Evolutionary conservation across 2,888 invertebrate genomes (phyloP).

Genomic region (Epistrophella euchroma): DNA sequence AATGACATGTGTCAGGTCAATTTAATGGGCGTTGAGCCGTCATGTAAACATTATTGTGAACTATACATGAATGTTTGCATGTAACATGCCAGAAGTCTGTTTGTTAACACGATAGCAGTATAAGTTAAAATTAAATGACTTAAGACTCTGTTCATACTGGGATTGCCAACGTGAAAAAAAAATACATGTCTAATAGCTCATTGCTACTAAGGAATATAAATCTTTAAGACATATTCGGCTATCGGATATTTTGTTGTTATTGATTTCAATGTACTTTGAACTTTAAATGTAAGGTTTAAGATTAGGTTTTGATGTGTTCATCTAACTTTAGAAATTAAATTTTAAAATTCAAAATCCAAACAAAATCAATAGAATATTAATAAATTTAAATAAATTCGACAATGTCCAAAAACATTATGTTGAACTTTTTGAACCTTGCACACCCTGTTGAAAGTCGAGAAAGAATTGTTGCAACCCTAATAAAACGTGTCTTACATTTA

Average conservation of each 20-base stretch:
- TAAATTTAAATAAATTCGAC: background rate
- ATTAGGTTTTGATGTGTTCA: background rate
- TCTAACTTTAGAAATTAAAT: background rate
- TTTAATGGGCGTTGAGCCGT: constrained; percentile 30
- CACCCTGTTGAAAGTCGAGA: background rate
- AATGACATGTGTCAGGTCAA: constrained; percentile 17
- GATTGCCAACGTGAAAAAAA: background rate
- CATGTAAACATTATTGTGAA: constrained; percentile 22
- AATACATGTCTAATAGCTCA: background rate
- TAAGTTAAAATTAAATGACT: background rate
- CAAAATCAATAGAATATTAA: background rate
- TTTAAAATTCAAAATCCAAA: background rate
- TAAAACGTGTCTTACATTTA: background rate
- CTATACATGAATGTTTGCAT: constrained; percentile 5
- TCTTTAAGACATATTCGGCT: too few species aligned
- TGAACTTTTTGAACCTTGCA: background rate
- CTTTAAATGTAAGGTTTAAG: too few species aligned
- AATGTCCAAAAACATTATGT: background rate
- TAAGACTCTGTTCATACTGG: background rate
- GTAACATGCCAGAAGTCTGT: constrained; percentile 4
- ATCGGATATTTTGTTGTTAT: too few species aligned
- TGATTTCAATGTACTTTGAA: too few species aligned
- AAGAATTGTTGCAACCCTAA: background rate
- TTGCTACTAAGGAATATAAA: too few species aligned
- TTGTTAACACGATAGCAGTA: constrained; percentile 11